Conservation (phyloP, 2,888 invertebrate genomes). For the Limnephilus rhombicus region DNA sequence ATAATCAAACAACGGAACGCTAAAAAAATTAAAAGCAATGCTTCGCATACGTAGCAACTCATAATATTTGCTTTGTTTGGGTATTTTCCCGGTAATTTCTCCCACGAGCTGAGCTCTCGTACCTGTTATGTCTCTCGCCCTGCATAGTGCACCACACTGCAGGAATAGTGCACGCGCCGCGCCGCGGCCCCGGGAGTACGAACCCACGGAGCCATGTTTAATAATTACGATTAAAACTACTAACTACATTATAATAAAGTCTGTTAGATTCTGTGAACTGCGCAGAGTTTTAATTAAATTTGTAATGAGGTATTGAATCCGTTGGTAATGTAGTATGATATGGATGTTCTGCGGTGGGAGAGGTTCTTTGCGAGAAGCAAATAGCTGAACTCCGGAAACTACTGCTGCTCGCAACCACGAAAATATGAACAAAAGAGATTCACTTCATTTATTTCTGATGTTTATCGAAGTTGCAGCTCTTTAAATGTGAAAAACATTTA, state of each 20-base stretch:
- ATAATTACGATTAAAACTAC: conserved; percentile 55
- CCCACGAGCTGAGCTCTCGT: background rate
- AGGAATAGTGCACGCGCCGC: background rate
- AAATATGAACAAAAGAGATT: background rate
- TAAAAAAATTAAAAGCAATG: too few relatives aligned
- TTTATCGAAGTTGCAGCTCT: background rate
- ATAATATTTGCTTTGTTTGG: background rate
- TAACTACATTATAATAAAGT: conserved; percentile 52
- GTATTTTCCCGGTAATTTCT: background rate
- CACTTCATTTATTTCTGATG: background rate
- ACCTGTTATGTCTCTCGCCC: background rate
- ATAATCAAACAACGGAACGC: too few relatives aligned
- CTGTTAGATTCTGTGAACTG: conserved; percentile 37
- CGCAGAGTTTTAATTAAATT: conserved; percentile 64
- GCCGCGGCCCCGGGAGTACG: background rate
- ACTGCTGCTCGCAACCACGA: background rate
- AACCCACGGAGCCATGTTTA: conserved; percentile 35
- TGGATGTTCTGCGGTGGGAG: conserved; percentile 23
- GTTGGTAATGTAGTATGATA: conserved; percentile 27
- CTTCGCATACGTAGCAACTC: background rate
- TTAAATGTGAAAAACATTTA: background rate
- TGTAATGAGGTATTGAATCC: conserved; percentile 64
- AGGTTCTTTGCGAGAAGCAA: conserved; percentile 3
- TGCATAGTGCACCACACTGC: background rate
- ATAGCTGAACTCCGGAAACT: background rate